Conservation (phyloP, 2,888 invertebrate species). For the Silvanus unidentatus region DNA sequence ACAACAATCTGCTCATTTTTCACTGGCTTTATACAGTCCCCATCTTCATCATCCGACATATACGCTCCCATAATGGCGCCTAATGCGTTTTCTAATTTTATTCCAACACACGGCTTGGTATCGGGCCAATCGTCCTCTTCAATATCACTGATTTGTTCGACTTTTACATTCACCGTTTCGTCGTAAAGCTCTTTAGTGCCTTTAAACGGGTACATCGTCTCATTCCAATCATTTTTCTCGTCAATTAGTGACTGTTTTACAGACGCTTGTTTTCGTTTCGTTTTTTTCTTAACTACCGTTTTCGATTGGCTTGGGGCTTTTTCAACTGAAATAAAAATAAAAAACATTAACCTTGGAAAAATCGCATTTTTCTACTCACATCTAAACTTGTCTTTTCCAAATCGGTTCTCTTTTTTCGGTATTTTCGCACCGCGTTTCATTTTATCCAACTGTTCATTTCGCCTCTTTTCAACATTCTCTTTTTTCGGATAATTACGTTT, state of each 20-base stretch:
- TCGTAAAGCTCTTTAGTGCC: slow-evolving; percentile 36
- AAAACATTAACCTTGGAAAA: neutral
- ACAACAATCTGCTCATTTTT: slow-evolving; percentile 1
- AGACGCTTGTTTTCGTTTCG: neutral
- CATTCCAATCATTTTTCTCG: slow-evolving; percentile 43
- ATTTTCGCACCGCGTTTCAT: slow-evolving; percentile 70
- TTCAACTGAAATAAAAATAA: neutral
- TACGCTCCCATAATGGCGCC: slow-evolving; percentile 55
- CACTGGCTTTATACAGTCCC: slow-evolving; percentile 12
- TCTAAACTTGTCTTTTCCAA: slow-evolving; percentile 45
- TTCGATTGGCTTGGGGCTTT: no score
- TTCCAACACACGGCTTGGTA: slow-evolving; percentile 6
- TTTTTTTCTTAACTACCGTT: slow-evolving; percentile 1
- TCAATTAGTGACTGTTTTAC: slow-evolving; percentile 33
- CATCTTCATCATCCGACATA: slow-evolving; percentile 49
- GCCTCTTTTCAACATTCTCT: slow-evolving; percentile 58
- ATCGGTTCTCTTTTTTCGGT: slow-evolving; percentile 42
- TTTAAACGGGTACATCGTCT: slow-evolving; percentile 39
- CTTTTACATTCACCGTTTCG: slow-evolving; percentile 11
- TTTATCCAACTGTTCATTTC: slow-evolving; percentile 60
- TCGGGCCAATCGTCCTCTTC: slow-evolving; percentile 40
- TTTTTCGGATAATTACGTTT: slow-evolving; percentile 54
- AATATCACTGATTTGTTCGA: slow-evolving; percentile 34
- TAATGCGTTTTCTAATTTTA: slow-evolving; percentile 50
- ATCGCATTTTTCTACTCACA: slow-evolving; percentile 28